Evolutionary conservation across 2,888 invertebrate genomes (phyloP), one percentile per base, ranked within the genome.

Genomic region (Aquatica leii): DNA sequence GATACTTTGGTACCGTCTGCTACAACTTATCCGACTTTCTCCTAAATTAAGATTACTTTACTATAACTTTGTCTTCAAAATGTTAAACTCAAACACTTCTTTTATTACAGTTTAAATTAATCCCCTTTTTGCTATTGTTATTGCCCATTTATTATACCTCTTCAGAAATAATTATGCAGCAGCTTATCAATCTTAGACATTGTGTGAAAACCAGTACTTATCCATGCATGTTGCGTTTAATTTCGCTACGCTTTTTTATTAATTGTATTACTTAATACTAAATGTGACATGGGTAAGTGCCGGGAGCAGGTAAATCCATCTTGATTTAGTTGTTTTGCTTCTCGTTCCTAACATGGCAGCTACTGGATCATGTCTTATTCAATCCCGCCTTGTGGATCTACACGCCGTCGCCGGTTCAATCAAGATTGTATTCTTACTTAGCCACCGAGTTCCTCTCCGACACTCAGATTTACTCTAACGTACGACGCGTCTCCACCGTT

Each of bases 341-440:
- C 88, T 92, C 93, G 80, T 93, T 93, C 86, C 86, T 93, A 79
- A 92, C 92, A 78, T 93, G 92, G 91, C 97, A 99, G 93, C 89
- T 99, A 74, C 88, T 99, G 86, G 99, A 99, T 85, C 97, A 98
- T 86, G 93, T 99, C 64, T 90, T 99, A 71, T 99, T 99, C 89
- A 99, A 99, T 87, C 98, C 99, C 6, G 95, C 97, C 24, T 86
- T 99, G 67, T 99, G 99, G 99, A 98, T 99, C 77, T 95, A 98
- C 84, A 96, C 98, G 9, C 94, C 97, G 53, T 94, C 98, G 31
- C 91, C 94, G 69, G 98, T 98, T 6, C 98, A 98, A 82, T 94
- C 95, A 48, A 87, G 93, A 71, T 88, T 99, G 52, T 99, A 99
- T 86, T 95, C 95, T 77, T 99, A 98, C 84, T 85, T 99, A 83